These are phyloP conservation scores for Barnardius zonarius DNA, from an alignment of 2,113 vertebrate species.

Conservation along the genomic window DNA sequence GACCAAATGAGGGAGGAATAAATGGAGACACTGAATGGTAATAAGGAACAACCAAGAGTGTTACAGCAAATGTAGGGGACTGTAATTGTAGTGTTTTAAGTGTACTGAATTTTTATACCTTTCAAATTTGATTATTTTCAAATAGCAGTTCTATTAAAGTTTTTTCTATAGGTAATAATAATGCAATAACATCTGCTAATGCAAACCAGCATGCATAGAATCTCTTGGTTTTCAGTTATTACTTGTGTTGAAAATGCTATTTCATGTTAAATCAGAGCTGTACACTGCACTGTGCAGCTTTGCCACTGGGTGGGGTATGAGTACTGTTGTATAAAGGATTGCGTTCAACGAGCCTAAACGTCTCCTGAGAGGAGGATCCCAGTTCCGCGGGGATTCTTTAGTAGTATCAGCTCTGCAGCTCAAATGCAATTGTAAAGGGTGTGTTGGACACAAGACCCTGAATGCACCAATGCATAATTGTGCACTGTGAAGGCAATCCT, in stretches of 20 bases:
- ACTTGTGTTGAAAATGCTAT: not conserved
- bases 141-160: not conserved
- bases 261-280: not conserved
- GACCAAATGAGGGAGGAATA: not conserved
- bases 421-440: not conserved
- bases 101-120: not conserved
- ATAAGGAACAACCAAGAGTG: not conserved
- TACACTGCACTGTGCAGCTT: not conserved
- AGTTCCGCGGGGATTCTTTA: fast-evolving
- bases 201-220: not conserved
- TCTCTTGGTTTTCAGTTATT: not conserved
- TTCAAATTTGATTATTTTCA: not conserved
- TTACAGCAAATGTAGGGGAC: not conserved
- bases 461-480: no score
- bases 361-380: not conserved
- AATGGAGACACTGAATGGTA: not conserved
- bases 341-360: fast-evolving
- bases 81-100: not conserved
- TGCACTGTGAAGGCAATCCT: not conserved
- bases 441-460: not conserved
- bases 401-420: not conserved
- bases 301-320: not conserved
- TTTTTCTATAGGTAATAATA: not conserved
- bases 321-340: not conserved
- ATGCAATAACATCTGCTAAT: not conserved